phyloP scores from a whole-genome alignment of 2,888 invertebrate species.

The Gerosis bhagava region DNA sequence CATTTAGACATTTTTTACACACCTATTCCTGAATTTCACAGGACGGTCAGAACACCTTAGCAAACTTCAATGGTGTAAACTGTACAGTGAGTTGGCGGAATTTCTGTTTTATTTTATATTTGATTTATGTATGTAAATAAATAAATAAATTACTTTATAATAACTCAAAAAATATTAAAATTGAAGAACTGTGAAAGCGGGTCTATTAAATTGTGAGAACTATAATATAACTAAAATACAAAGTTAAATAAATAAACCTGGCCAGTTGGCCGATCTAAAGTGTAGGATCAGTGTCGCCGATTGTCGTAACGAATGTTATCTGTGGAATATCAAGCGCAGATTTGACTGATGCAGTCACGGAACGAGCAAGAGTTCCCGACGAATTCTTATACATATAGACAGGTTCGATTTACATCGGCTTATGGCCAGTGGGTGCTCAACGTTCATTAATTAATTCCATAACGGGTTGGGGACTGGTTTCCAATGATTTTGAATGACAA shows the following conservation, averaged over 20 bases:
- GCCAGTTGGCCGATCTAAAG: no score
- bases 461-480: slow-evolving; percentile 53
- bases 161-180: no score
- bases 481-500: slow-evolving; percentile 67
- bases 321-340: slow-evolving; percentile 66
- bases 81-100: no score
- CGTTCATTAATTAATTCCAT: slow-evolving; percentile 65
- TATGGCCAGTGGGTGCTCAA: slow-evolving; percentile 52
- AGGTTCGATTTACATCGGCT: slow-evolving; percentile 48
- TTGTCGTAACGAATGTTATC: slow-evolving; percentile 45
- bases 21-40: no score
- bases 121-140: background rate
- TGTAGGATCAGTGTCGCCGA: slow-evolving; percentile 15
- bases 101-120: no score
- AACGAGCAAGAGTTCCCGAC: slow-evolving; percentile 50
- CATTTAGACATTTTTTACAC: background rate
- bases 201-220: no score
- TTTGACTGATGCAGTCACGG: slow-evolving; percentile 74
- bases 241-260: no score
- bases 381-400: slow-evolving; percentile 48
- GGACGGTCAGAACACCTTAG: no score
- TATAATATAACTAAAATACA: no score
- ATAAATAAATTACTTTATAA: no score
- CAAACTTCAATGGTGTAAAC: no score
- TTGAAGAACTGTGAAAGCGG: no score